Base-by-base conservation (phyloP, 2,113 vertebrate genomes). In the Microtus montanus region DNA sequence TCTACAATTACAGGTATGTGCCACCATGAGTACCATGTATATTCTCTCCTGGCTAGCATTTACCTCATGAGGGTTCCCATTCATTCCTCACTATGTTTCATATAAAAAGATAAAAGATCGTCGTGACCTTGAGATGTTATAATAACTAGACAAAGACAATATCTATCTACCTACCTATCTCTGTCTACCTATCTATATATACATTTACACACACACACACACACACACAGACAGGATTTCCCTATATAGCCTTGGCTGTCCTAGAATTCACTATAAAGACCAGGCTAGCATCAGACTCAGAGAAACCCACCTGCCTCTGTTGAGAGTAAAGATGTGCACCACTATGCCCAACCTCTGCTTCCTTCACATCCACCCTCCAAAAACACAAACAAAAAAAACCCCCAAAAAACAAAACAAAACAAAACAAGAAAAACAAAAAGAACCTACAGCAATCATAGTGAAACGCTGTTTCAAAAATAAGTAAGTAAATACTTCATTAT, bases 21-120 rank as follows among this genome's bases (percentile, higher is more conserved):
- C 33, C 47, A 52, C 68, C 2, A 1, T 38, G 85, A 19, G 22
- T 38, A 6, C 35, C 22, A 3, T 28, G 20, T 38, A 20, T 52
- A 77, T 20, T 66, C 64, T 87, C 58, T 90, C 47, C 70, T 47
- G 9, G 64, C 78, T 87, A 91, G 61, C 61, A 92, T 89, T 88
- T 88, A 74, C 78, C 70, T 83, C 35, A 15, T 61, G 52, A 82
- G 38, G 54, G 6, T 22, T 85, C 73, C 70, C 87, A 54, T 94
- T 89, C 20, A 38, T 3, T 8, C 61, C 41, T 86, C 85, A 91
- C 47, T 44, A 35, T 30, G 74, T 84, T 88, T 54, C 35, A 73
- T 78, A 41, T 41, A 93, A 78, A 92, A 95, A 68, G 33, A 63
- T 44, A 33, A 85, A 85, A 17, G 26, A 44, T 47, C 61, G 7